Evolutionary conservation across 2,888 invertebrate genomes (phyloP).

Genomic region (Gerris lacustris): DNA sequence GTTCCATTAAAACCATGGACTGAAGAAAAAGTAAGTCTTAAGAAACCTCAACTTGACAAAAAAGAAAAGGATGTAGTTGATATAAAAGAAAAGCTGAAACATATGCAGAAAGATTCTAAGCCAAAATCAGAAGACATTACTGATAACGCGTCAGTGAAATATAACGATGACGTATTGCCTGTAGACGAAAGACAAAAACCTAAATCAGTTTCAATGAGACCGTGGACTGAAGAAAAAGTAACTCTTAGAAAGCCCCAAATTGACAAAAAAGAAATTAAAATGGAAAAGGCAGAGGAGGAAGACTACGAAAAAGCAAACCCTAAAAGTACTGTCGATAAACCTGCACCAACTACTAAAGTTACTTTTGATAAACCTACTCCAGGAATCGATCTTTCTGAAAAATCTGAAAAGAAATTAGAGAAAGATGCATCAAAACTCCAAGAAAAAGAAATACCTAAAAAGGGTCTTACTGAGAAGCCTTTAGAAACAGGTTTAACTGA

Average conservation of each 20-base stretch:
- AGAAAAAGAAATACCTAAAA: too few relatives aligned
- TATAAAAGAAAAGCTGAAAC: too few relatives aligned
- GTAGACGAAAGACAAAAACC: too few relatives aligned
- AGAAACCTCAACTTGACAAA: slow-evolving; percentile 30
- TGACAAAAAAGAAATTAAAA: slow-evolving; percentile 34
- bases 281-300: slow-evolving; percentile 25
- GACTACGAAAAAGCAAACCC: too few relatives aligned
- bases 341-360: neutral
- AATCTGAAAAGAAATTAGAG: too few relatives aligned
- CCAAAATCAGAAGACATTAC: too few relatives aligned
- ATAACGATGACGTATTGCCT: too few relatives aligned
- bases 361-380: neutral
- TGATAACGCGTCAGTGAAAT: too few relatives aligned
- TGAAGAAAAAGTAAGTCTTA: slow-evolving; percentile 35
- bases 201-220: slow-evolving; percentile 20
- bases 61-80: too few relatives aligned
- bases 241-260: slow-evolving; percentile 31
- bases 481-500: too few relatives aligned
- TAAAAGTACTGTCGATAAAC: slow-evolving; percentile 26
- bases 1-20: slow-evolving; percentile 34
- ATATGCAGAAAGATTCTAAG: neutral
- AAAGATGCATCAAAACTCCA: too few relatives aligned
- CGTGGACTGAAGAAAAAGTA: slow-evolving; percentile 37
- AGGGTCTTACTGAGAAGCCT: too few relatives aligned
- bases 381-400: neutral